Conservation (phyloP, 2,113 vertebrate genomes). For the Sakesphorus luctuosus region DNA sequence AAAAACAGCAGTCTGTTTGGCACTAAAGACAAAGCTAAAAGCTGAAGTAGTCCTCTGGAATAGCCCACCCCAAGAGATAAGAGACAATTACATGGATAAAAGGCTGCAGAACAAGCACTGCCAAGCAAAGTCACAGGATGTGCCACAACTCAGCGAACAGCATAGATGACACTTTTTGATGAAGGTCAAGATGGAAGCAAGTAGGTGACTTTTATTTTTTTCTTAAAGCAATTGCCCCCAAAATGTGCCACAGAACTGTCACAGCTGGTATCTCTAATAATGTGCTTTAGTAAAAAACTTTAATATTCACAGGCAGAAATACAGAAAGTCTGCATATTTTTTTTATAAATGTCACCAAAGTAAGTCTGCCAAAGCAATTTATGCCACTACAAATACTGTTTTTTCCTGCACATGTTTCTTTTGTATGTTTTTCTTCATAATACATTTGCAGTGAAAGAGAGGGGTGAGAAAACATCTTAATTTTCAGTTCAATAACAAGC, state of each 20-base stretch:
- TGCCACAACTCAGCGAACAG: neutral
- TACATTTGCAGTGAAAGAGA: neutral
- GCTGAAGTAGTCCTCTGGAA: neutral
- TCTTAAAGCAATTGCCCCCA: neutral
- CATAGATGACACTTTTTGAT: neutral
- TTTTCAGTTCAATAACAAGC: neutral
- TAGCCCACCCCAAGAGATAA: neutral
- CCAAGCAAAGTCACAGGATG: neutral
- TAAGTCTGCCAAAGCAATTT: neutral
- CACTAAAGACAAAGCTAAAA: neutral
- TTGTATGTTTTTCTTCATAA: neutral
- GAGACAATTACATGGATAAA: neutral
- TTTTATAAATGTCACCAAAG: neutral
- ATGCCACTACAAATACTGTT: neutral
- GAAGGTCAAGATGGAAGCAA: neutral
- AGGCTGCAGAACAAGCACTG: neutral
- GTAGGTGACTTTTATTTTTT: neutral
- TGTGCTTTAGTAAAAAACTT: neutral
- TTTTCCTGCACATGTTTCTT: neutral
- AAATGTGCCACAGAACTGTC: slow-evolving; percentile 1
- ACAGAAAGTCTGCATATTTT: neutral
- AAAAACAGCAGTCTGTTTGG: neutral
- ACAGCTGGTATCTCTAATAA: neutral
- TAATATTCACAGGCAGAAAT: neutral
- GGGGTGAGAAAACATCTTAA: neutral